Evolutionary conservation across 2,888 invertebrate genomes (phyloP), one percentile per base, ranked within the genome.

Genomic region (Campoplex capitator): DNA sequence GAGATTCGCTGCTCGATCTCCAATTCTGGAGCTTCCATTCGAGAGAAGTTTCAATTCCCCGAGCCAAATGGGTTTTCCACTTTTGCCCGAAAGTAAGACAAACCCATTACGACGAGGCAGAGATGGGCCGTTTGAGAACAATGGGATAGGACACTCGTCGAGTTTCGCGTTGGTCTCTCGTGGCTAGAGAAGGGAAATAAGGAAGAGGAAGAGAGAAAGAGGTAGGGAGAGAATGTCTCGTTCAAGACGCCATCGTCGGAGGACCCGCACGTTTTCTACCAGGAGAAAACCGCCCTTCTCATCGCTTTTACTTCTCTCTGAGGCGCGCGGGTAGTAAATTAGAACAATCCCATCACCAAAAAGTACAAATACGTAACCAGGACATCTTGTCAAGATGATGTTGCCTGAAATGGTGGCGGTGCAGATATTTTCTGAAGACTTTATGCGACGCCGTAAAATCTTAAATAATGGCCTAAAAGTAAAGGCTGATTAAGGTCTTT

Each of bases 61-160:
- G 84, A 83, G 86, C 86, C 87, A 90, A 90, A 90, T 90, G 89
- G 88, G 90, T 89, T 90, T 89, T 88, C 89, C 88, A 89, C 88
- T 88, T 89, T 90, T 87, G 74, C 83, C 89, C 86, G 88, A 88
- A 88, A 90, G 89, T 89, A 89, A 89, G 90, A 89, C 89, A 90
- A 89, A 90, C 89, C 88, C 89, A 89, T 89, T 90, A 89, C 87
- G 78, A 89, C 87, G 81, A 89, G 88, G 82, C 70, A 85, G 88
- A 89, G 86, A 89, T 88, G 89, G 87, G 86, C 87, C 88, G 88
- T 89, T 90, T 89, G 87, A 88, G 88, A 87, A 88, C 88, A 88
- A 86, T 87, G 87, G 89, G 78, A 88, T 87, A 87, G 88, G 87
- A 88, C 88, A 87, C 84, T 89, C 84, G 85, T 87, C 83, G 88